These are phyloP conservation scores for Progne subis DNA, from an alignment of 2,113 vertebrate species.

Conservation along the genomic window DNA sequence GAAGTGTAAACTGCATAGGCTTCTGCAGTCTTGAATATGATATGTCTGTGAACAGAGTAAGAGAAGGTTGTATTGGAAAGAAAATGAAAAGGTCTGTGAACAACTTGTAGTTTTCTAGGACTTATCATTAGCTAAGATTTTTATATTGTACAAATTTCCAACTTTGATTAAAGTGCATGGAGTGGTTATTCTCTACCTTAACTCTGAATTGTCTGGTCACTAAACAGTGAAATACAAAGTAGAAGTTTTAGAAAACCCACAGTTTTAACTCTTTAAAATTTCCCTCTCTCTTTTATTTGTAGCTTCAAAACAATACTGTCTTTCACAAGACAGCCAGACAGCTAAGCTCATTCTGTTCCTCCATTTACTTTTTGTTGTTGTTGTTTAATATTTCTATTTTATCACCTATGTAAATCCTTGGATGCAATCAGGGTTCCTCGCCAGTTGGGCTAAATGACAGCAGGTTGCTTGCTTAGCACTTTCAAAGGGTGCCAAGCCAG, in stretches of 20 bases:
- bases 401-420: neutral
- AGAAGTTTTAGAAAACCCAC: fast-evolving
- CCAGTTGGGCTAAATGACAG: neutral
- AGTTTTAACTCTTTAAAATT: neutral
- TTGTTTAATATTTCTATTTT: neutral
- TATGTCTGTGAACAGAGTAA: neutral
- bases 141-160: neutral
- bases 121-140: neutral
- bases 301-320: neutral
- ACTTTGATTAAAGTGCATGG: neutral
- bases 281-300: neutral
- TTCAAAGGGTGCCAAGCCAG: neutral
- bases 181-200: neutral
- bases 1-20: neutral
- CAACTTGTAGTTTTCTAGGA: neutral
- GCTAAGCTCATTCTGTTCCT: neutral
- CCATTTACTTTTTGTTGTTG: neutral
- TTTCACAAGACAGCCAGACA: neutral
- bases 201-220: neutral
- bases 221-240: neutral
- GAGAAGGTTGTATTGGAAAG: neutral
- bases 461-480: slow-evolving; percentile 4
- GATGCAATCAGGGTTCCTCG: neutral
- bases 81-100: neutral
- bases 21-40: neutral